Evolutionary conservation across 2,113 vertebrate genomes (phyloP), one percentile per base, ranked within the genome.

Genomic region (Brienomyrus longianalis): DNA sequence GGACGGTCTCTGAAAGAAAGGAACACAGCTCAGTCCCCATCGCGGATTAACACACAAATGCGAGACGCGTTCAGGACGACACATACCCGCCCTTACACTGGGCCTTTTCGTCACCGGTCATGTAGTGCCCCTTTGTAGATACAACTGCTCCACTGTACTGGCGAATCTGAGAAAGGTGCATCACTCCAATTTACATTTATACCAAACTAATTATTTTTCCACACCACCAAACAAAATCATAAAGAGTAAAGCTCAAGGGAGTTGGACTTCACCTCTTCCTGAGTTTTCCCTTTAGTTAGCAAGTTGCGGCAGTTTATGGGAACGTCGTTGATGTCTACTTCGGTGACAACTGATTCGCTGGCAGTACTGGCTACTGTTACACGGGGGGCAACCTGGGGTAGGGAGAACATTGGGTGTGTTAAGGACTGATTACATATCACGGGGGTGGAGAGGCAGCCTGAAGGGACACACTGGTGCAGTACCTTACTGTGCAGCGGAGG

Each of bases 241-340:
- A 27, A 70, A 74, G 3, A 35, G 1, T 48, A 39, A 83, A 88
- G 47, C 19, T 23, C 17, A 56, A 10, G 27, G 27, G 19, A 50
- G 27, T 50, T 1, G 1, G 88, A 39, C 45, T 90, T 0, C 87
- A 98, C 98, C 96, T 99, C 98, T 1, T 99, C 98, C 90, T 99
- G 98, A 7, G 97, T 99, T 94, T 98, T 98, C 43, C 97, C 97
- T 94, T 98, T 95, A 0, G 98, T 99, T 90, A 99, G 96, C 91
- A 99, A 96, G 93, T 99, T 98, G 84, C 98, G 95, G 93, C 98
- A 98, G 0, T 97, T 97, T 4, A 98, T 93, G 11, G 98, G 98
- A 0, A 99, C 98, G 0, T 99, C 98, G 1, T 99, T 99, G 90
- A 99, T 99, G 90, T 99, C 98, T 0, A 99, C 98, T 93, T 99